Conservation (phyloP, 1,140 invertebrate genomes). For the Leguminivora glycinivorella region DNA sequence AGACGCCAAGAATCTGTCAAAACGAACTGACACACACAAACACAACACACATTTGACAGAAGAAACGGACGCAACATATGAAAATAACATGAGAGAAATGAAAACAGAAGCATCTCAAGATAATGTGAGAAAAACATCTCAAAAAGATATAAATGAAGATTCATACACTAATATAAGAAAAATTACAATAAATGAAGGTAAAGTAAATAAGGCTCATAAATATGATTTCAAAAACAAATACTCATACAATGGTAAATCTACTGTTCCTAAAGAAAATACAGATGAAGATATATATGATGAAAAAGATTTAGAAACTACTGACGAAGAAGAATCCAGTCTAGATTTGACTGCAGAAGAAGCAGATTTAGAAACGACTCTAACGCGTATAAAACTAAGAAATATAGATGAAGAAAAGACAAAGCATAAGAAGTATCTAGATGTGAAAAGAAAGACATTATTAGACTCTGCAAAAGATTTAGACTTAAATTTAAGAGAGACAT, state of each 20-base stretch:
- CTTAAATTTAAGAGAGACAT: background rate
- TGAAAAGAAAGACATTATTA: background rate
- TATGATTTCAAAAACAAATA: background rate
- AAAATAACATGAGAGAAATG: background rate
- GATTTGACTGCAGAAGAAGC: background rate
- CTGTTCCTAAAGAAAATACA: background rate
- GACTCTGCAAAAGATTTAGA: background rate
- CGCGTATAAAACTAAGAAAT: background rate
- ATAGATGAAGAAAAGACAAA: background rate
- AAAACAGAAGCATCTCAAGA: background rate
- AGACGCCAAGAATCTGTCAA: slow-evolving; percentile 29
- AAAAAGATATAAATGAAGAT: background rate
- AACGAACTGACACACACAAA: background rate
- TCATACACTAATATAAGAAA: background rate
- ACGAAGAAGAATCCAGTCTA: background rate
- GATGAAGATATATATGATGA: background rate
- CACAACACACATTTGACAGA: background rate
- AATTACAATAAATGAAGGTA: background rate
- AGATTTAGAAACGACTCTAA: background rate
- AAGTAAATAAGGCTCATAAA: background rate
- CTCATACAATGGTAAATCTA: background rate
- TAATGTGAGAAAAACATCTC: background rate
- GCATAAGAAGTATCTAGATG: background rate
- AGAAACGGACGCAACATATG: background rate
- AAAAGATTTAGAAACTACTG: background rate